Percentiles rank a stretch among this genome's conserved stretches.
These are phyloP conservation scores for Gallinago undulata DNA, from an alignment of 2,113 vertebrate species.

Conservation along the genomic window DNA sequence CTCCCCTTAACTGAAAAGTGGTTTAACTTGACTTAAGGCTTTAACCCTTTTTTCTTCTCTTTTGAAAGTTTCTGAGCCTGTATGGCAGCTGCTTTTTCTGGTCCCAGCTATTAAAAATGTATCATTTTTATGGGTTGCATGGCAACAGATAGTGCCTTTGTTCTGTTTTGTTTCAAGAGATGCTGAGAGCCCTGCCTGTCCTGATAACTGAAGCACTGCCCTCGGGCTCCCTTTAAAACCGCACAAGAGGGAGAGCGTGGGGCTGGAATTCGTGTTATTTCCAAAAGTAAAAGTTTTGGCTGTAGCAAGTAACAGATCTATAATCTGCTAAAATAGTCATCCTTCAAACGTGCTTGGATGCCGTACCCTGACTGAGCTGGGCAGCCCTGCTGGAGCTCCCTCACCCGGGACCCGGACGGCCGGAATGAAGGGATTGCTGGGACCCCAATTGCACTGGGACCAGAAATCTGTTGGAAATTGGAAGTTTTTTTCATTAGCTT, in stretches of 20 bases:
- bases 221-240: slow-evolving; percentile 16
- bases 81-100: neutral
- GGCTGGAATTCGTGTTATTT: neutral
- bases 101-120: slow-evolving; percentile 46
- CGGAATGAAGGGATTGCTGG: neutral
- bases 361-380: neutral
- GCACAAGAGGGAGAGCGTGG: neutral
- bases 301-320: neutral
- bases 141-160: slow-evolving; percentile 60
- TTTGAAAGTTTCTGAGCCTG: neutral
- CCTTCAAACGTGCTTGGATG: neutral
- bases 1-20: neutral
- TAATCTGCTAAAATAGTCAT: neutral
- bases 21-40: neutral
- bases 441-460: neutral
- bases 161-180: slow-evolving; percentile 63
- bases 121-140: slow-evolving; percentile 58
- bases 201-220: slow-evolving; percentile 34
- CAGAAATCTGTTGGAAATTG: neutral
- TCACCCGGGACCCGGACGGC: neutral
- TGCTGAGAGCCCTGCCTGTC: slow-evolving; percentile 45
- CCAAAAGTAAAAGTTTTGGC: neutral
- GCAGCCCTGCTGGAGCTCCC: neutral
- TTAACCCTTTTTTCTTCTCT: neutral
- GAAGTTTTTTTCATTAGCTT: neutral